Evolutionary conservation across 2,888 invertebrate species (phyloP).

Genomic region (Heliconius hortense): DNA sequence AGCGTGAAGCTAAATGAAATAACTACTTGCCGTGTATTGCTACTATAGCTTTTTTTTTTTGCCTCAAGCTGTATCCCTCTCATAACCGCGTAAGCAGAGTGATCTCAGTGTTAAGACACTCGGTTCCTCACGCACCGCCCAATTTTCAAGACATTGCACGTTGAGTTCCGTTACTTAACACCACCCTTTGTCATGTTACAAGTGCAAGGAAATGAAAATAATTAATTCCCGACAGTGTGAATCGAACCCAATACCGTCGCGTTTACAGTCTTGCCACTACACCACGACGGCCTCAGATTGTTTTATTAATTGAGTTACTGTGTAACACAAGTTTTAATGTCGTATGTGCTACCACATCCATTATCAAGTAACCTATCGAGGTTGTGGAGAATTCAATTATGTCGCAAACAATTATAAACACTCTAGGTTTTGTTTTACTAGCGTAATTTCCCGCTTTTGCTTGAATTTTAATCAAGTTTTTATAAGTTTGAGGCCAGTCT

Average conservation of each 20-base stretch:
- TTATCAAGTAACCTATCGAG: neutral
- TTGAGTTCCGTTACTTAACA: neutral
- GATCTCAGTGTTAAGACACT: neutral
- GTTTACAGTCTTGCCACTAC: neutral
- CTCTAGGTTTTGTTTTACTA: neutral
- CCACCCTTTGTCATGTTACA: neutral
- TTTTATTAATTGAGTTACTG: neutral
- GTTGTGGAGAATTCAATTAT: constrained; percentile 12
- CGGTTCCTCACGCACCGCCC: neutral
- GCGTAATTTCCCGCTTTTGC: neutral
- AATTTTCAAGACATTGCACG: neutral
- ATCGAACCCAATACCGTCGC: neutral
- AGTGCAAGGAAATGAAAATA: neutral
- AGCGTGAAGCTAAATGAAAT: too few species aligned
- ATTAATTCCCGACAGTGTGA: neutral
- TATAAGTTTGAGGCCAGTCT: neutral
- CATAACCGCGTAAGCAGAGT: neutral
- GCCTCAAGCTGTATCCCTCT: neutral
- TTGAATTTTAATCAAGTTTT: neutral
- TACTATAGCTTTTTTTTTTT: neutral
- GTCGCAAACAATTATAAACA: neutral
- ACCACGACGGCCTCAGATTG: neutral
- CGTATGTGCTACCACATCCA: neutral
- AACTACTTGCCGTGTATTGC: too few species aligned
- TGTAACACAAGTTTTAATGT: neutral